Evolutionary conservation across 1,140 invertebrate species (phyloP).

Genomic region (Drosophila melanogaster): Release_6_plus_ISO1_MT NT_033779.5:11044001-11044500

Average conservation of each 20-base stretch:
- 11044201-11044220: conserved; percentile 31
- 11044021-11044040: conserved; percentile 23
- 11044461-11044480: background rate
- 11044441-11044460: conserved; percentile 1
- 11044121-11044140: conserved; percentile 24
- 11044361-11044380: background rate
- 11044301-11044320: no score
- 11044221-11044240: conserved; percentile 17
- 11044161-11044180: conserved; percentile 6
- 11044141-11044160: conserved; percentile 12
- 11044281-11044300: background rate
- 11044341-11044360: conserved; percentile 7
- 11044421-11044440: background rate
- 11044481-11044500: conserved; percentile 14
- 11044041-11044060: conserved; percentile 45
- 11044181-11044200: conserved; percentile 3
- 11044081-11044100: conserved; percentile 2
- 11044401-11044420: background rate
- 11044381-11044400: background rate
- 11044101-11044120: conserved; percentile 2
- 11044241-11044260: background rate
- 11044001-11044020: conserved; percentile 8
- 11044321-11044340: no score
- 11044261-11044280: background rate
- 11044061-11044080: conserved; percentile 11